A percentile compares a stretch with the other conserved stretches of the same genome.
phyloP scores from a whole-genome alignment of 1,140 invertebrate genomes.

The Dolichoris vasculosae region DNA sequence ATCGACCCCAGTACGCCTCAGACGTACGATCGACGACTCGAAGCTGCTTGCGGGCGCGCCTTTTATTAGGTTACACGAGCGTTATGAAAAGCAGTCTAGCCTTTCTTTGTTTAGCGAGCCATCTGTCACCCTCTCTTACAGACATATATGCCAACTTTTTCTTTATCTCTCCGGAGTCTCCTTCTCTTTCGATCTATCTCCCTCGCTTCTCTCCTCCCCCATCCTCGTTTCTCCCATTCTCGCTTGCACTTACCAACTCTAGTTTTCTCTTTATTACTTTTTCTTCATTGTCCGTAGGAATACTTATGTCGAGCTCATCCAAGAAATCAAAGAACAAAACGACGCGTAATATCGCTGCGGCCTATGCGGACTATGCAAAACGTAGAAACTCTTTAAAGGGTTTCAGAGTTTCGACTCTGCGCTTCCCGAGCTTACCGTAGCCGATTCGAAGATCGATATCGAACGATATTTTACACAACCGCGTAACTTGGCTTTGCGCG shows the following conservation, averaged over 20 bases:
- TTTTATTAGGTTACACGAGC: constrained; percentile 66
- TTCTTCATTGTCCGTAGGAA: constrained; percentile 41
- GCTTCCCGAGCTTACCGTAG: not conserved
- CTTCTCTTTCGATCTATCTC: not conserved
- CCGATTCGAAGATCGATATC: not conserved
- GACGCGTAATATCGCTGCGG: not conserved
- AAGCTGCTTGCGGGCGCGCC: constrained; percentile 32
- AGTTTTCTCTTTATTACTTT: constrained; percentile 47
- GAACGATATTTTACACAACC: too few species aligned
- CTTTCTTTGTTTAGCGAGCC: constrained; percentile 65
- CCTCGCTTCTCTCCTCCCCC: not conserved
- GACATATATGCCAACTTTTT: constrained; percentile 36
- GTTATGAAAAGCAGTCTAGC: constrained; percentile 61
- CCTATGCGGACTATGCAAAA: not conserved
- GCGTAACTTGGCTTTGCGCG: not conserved
- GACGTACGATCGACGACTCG: constrained; percentile 55
- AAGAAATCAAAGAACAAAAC: constrained; percentile 34
- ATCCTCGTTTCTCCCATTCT: not conserved
- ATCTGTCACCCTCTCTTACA: constrained; percentile 62
- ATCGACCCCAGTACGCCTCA: not conserved
- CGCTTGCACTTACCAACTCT: not conserved
- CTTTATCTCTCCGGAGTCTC: constrained; percentile 44
- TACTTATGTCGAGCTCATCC: constrained; percentile 2
- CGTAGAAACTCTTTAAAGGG: not conserved
- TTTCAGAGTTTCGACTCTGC: not conserved